Percentiles rank a stretch among this genome's conserved stretches.
Evolutionary conservation across 2,797 vertebrate species (phyloP).

Genomic region (Mormyrops attenuatus): DNA sequence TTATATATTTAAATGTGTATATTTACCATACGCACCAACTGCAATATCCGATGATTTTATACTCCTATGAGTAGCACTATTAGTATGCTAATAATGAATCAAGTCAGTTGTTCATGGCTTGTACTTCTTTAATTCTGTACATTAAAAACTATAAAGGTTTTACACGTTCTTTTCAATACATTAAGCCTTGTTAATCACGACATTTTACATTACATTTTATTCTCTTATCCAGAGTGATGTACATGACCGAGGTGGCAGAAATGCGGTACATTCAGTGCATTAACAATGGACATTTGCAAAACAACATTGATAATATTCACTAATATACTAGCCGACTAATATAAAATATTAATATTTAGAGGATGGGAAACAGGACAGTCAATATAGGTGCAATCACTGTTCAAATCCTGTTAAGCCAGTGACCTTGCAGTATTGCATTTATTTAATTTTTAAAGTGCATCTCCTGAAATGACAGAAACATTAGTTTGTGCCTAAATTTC

Average conservation of each 20-base stretch:
- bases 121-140: slow-evolving; percentile 17
- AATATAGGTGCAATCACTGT: slow-evolving; percentile 14
- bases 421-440: slow-evolving; percentile 10
- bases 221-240: slow-evolving; percentile 6
- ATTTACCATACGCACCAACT: not conserved
- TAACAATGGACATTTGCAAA: slow-evolving; percentile 12
- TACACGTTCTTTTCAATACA: slow-evolving; percentile 11
- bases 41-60: not conserved
- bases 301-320: slow-evolving; percentile 12
- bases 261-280: slow-evolving; percentile 8
- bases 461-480: slow-evolving; percentile 4
- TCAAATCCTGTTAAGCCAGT: not conserved
- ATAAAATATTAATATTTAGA: slow-evolving; percentile 14
- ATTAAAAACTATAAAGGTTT: slow-evolving; percentile 18
- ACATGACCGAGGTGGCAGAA: not conserved
- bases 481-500: not conserved
- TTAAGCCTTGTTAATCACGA: slow-evolving; percentile 11
- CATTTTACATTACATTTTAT: slow-evolving; percentile 16
- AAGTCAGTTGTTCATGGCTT: slow-evolving; percentile 6
- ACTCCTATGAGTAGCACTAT: not conserved
- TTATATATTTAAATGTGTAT: not conserved
- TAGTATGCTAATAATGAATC: slow-evolving; percentile 7
- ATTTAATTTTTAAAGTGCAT: slow-evolving; percentile 15
- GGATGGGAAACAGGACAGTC: slow-evolving; percentile 13
- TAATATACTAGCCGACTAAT: not conserved